Base-by-base conservation (phyloP, 2,797 vertebrate species). In the Pipistrellus pipistrellus region DNA sequence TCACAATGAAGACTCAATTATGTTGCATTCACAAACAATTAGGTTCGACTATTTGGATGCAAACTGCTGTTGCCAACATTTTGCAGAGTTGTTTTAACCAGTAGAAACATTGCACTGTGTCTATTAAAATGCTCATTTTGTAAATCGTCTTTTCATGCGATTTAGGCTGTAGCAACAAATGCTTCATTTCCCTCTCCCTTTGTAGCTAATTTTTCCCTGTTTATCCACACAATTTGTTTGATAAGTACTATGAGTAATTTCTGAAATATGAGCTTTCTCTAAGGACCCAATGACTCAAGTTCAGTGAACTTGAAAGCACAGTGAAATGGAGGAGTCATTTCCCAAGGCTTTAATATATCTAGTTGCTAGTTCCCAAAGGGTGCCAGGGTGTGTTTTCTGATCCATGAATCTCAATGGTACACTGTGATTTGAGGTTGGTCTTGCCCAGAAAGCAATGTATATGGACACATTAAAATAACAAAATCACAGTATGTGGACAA, bases 1-100 rank as follows among this genome's bases (percentile, higher is more conserved):
- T 91, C 93, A 96, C 83, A 97, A 91, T 69, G 55, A 96, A 93
- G 90, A 93, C 76, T 95, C 97, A 92, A 95, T 98, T 97, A 92
- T 94, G 89, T 93, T 93, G 57, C 81, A 91, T 96, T 97, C 69
- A 97, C 66, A 97, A 96, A 96, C 87, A 97, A 98, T 98, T 98
- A 98, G 30, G 80, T 88, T 96, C 97, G 97, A 96, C 97, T 97
- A 85, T 97, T 96, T 96, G 80, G 83, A 97, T 96, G 85, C 57
- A 91, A 96, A 96, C 84, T 96, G 94, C 92, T 97, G 94, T 97
- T 97, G 97, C 93, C 95, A 97, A 85, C 41, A 88, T 89, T 93
- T 97, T 97, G 69, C 21, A 84, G 88, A 30, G 30, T 95, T 96
- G 94, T 95, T 97, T 95, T 91, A 95, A 90, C 88, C 55, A 96